These are phyloP conservation scores for Oryzias curvinotus DNA, from an alignment of 2,113 vertebrate genomes.

Conservation along the genomic window DNA sequence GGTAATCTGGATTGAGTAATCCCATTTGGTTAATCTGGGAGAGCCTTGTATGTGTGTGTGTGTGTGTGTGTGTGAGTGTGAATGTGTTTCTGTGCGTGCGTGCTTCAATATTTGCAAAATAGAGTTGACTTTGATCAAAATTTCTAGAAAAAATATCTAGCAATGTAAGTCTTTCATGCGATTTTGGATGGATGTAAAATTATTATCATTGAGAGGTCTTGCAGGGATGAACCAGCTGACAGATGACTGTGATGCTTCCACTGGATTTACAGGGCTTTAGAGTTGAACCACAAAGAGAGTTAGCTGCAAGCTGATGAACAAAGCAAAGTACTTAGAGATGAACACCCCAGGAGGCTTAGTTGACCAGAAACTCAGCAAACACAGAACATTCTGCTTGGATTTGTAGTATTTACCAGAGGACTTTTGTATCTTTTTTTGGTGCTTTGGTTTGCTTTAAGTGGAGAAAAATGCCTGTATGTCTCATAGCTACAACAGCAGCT, in stretches of 20 bases:
- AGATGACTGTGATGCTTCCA: neutral
- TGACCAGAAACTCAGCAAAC: neutral
- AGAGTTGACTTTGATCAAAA: too few relatives aligned
- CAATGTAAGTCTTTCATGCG: neutral
- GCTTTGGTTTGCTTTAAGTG: too few relatives aligned
- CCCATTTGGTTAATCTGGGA: conserved; percentile 59
- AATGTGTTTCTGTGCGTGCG: too few relatives aligned
- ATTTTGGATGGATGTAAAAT: neutral
- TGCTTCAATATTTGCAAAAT: too few relatives aligned
- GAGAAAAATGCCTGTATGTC: too few relatives aligned
- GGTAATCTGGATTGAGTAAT: conserved; percentile 67
- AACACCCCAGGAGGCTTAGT: neutral
- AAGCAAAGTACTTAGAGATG: neutral
- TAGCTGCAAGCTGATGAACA: conserved; percentile 4
- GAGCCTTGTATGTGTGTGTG: neutral
- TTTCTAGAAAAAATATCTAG: neutral
- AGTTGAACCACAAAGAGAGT: neutral
- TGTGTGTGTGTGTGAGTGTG: too few relatives aligned
- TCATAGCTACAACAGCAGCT: too few relatives aligned
- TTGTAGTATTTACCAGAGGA: neutral
- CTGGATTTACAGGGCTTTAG: neutral
- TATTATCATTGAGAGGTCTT: too few relatives aligned
- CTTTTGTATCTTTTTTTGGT: too few relatives aligned
- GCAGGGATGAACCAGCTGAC: neutral
- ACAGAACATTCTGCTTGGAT: neutral